A percentile compares a stretch with the other conserved stretches of the same genome.
phyloP scores from a whole-genome alignment of 2,888 invertebrate genomes.

The Conistra vaccinii region DNA sequence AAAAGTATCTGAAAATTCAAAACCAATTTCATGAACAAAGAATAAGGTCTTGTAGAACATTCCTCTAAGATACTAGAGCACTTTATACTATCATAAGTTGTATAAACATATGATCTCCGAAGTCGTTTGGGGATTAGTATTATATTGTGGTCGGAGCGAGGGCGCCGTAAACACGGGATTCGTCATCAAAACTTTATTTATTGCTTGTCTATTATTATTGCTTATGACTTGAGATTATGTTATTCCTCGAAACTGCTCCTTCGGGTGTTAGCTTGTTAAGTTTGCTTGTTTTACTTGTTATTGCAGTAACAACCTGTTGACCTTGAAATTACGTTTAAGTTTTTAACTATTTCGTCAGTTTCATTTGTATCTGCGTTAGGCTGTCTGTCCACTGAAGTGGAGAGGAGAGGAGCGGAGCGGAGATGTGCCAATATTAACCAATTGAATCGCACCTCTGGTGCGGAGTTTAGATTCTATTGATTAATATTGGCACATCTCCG shows the following conservation, averaged over 20 bases:
- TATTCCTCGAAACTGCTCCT: constrained; percentile 53
- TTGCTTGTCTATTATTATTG: constrained; percentile 68
- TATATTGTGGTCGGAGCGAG: constrained; percentile 59
- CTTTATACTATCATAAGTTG: constrained; percentile 54
- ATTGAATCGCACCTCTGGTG: too few relatives aligned
- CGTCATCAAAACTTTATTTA: constrained; percentile 76
- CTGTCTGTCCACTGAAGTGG: too few relatives aligned
- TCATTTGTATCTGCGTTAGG: not conserved
- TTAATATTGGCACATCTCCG: too few relatives aligned
- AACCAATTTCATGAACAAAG: constrained; percentile 20
- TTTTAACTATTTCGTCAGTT: not conserved
- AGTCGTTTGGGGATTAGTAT: constrained; percentile 65
- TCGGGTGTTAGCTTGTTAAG: constrained; percentile 32
- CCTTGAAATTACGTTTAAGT: constrained; percentile 6
- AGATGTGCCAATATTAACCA: too few relatives aligned
- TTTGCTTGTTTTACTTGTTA: constrained; percentile 33
- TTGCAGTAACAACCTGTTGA: not conserved
- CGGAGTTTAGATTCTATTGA: too few relatives aligned
- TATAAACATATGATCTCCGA: constrained; percentile 52
- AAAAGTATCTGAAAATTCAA: not conserved
- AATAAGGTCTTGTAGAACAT: constrained; percentile 7
- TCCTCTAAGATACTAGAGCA: constrained; percentile 31
- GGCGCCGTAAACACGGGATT: constrained; percentile 68
- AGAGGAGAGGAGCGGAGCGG: too few relatives aligned
- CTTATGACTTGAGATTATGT: constrained; percentile 65